A percentile compares a stretch with the other conserved stretches of the same genome.
Evolutionary conservation across 2,888 invertebrate genomes (phyloP).

Genomic region (Pollenia griseotomentosa): DNA sequence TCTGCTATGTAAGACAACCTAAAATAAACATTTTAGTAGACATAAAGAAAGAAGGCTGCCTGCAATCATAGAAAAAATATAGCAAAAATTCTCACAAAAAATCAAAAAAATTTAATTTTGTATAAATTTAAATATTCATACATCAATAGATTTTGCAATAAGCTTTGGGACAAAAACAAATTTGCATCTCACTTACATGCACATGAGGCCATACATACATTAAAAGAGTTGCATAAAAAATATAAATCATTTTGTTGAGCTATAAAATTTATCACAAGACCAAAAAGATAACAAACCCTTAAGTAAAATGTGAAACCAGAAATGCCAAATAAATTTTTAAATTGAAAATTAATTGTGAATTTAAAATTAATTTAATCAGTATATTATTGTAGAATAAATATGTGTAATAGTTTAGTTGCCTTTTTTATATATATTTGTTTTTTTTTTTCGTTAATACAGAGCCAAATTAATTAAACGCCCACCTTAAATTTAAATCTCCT

Average conservation of each 20-base stretch:
- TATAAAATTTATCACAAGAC: conserved; percentile 10
- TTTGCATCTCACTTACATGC: neutral
- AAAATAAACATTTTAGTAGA: too few relatives aligned
- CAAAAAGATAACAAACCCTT: neutral
- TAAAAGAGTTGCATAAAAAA: neutral
- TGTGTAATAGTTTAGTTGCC: neutral
- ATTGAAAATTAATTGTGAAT: neutral
- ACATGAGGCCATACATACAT: neutral
- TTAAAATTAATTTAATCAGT: neutral
- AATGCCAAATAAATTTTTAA: neutral
- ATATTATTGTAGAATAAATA: too few relatives aligned
- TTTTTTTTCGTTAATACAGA: neutral
- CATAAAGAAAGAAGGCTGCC: too few relatives aligned
- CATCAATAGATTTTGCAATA: conserved; percentile 36
- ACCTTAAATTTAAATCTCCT: conserved; percentile 5
- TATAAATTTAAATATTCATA: conserved; percentile 15
- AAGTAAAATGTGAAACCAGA: neutral
- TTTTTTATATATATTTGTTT: neutral
- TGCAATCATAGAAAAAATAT: too few relatives aligned
- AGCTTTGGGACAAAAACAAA: conserved; percentile 16
- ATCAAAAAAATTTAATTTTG: too few relatives aligned
- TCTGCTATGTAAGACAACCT: too few relatives aligned
- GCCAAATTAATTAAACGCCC: conserved; percentile 44
- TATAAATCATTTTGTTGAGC: conserved; percentile 4
- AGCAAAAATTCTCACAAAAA: too few relatives aligned